Conservation (phyloP, 2,888 invertebrate species). For the Spicauda simplicius region DNA sequence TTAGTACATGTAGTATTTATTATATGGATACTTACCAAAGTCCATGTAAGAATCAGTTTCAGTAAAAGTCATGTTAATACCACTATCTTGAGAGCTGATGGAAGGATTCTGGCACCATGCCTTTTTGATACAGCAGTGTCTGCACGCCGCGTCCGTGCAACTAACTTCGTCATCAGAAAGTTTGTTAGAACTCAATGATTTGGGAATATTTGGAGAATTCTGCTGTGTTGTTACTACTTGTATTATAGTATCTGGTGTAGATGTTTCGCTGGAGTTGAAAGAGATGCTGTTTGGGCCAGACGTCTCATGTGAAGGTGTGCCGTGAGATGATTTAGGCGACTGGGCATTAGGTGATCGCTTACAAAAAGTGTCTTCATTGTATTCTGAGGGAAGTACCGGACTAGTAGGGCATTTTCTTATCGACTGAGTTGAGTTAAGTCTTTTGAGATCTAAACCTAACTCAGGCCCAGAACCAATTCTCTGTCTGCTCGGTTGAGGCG, state of each 20-base stretch:
- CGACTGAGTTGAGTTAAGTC: constrained; percentile 50
- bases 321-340: constrained; percentile 75
- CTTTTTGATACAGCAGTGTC: constrained; percentile 81
- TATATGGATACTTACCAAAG: constrained; percentile 63
- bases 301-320: constrained; percentile 73
- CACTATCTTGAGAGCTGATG: constrained; percentile 91
- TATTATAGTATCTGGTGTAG: constrained; percentile 81
- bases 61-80: constrained; percentile 90
- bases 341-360: constrained; percentile 64
- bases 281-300: constrained; percentile 78
- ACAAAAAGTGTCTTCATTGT: constrained; percentile 64
- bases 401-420: constrained; percentile 79
- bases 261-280: constrained; percentile 82
- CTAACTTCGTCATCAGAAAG: constrained; percentile 84
- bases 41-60: constrained; percentile 86
- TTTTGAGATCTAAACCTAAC: constrained; percentile 69
- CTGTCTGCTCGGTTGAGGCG: constrained; percentile 71
- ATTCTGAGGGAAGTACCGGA: constrained; percentile 69
- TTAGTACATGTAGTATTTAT: not conserved
- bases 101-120: constrained; percentile 88
- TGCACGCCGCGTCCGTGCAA: constrained; percentile 73
- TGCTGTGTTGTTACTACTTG: constrained; percentile 73
- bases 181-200: constrained; percentile 83
- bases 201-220: constrained; percentile 74
- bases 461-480: constrained; percentile 78